Percentiles rank a stretch among this genome's conserved stretches.
Evolutionary conservation across 2,113 vertebrate genomes (phyloP).

Genomic region (Plecturocebus donacophilus): DNA sequence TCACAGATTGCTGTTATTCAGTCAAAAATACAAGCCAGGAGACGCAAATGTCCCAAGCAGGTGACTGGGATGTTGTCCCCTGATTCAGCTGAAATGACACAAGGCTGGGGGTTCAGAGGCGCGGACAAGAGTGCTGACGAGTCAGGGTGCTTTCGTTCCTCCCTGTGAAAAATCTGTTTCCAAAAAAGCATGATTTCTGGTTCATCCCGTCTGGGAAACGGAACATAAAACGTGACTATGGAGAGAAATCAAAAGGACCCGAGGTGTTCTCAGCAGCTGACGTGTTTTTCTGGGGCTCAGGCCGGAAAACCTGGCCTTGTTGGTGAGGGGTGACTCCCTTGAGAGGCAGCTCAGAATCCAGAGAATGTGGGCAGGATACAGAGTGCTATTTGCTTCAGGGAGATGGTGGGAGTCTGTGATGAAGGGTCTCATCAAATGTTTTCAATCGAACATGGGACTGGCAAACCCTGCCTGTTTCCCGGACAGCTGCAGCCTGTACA

Average conservation of each 20-base stretch:
- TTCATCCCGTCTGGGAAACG: slow-evolving; percentile 46
- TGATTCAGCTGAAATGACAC: slow-evolving; percentile 51
- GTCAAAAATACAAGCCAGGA: slow-evolving; percentile 33
- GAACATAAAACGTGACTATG: slow-evolving; percentile 65
- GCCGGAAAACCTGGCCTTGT: slow-evolving; percentile 49
- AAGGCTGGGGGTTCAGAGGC: slow-evolving; percentile 45
- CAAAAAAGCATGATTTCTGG: slow-evolving; percentile 64
- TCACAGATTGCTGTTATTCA: slow-evolving; percentile 42
- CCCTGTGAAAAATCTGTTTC: slow-evolving; percentile 65
- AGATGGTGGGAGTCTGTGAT: slow-evolving; percentile 57
- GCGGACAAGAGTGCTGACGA: slow-evolving; percentile 21
- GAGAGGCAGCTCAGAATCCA: slow-evolving; percentile 59
- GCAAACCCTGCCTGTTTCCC: slow-evolving; percentile 47
- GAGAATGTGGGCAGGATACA: slow-evolving; percentile 65
- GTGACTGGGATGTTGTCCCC: slow-evolving; percentile 54
- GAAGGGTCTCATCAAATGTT: slow-evolving; percentile 46
- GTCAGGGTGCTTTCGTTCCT: slow-evolving; percentile 64
- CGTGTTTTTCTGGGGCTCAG: slow-evolving; percentile 61
- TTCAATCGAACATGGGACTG: slow-evolving; percentile 38
- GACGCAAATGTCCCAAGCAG: background rate
- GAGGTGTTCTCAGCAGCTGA: slow-evolving; percentile 58
- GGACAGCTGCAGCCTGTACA: slow-evolving; percentile 3
- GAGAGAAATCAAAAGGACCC: slow-evolving; percentile 47
- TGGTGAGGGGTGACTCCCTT: slow-evolving; percentile 5
- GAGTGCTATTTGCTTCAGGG: slow-evolving; percentile 63